Percentiles rank a stretch among this genome's conserved stretches.
These are phyloP conservation scores for Aegithalos caudatus DNA, from an alignment of 2,113 vertebrate species.

Conservation along the genomic window DNA sequence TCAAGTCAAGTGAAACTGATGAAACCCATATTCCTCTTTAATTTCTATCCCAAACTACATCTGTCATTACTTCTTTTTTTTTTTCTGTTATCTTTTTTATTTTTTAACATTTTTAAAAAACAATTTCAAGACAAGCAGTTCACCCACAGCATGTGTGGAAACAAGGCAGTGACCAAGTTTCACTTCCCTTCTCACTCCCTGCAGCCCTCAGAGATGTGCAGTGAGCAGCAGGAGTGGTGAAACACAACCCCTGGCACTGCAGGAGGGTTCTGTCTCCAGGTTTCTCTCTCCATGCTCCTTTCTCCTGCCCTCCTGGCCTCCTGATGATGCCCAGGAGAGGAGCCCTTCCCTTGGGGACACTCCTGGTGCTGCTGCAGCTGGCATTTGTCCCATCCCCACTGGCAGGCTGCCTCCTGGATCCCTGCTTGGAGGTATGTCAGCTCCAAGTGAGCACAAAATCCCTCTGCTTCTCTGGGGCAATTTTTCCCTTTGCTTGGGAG, in stretches of 20 bases:
- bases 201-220: fast-evolving
- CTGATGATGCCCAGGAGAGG: slow-evolving; percentile 41
- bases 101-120: neutral
- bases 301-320: neutral
- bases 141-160: neutral
- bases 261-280: neutral
- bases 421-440: slow-evolving; percentile 69
- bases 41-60: neutral
- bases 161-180: neutral
- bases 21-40: neutral
- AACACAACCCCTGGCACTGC: neutral
- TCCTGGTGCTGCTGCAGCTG: slow-evolving; percentile 10
- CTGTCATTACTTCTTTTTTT: neutral
- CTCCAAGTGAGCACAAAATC: neutral
- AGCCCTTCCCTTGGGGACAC: neutral
- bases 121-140: neutral
- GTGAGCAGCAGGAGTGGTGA: neutral
- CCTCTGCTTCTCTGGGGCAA: neutral
- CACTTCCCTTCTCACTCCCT: neutral
- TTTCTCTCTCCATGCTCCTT: neutral
- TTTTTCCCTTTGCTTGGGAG: neutral
- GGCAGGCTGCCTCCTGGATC: neutral
- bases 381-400: neutral
- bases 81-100: neutral
- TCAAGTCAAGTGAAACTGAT: neutral